Evolutionary conservation across 2,888 invertebrate species (phyloP).

Genomic region (Ectropis crepuscularia): DNA sequence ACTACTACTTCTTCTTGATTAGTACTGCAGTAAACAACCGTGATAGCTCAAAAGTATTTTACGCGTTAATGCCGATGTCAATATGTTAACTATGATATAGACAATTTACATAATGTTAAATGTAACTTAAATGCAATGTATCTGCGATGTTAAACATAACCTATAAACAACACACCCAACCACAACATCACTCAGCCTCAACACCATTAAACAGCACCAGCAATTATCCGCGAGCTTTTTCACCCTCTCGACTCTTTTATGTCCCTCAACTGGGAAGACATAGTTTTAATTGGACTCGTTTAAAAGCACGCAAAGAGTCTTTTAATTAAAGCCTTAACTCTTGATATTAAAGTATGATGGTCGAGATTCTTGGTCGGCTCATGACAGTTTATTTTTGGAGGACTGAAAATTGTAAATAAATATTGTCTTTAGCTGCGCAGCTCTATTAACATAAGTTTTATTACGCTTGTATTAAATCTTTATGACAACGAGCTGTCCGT

Average conservation of each 20-base stretch:
- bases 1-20: too few species aligned
- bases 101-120: too few species aligned
- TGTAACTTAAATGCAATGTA: too few species aligned
- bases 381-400: slow-evolving; percentile 52
- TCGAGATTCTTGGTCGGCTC: slow-evolving; percentile 52
- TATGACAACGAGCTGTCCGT: too few species aligned
- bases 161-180: slow-evolving; percentile 13
- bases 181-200: slow-evolving; percentile 42
- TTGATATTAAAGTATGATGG: slow-evolving; percentile 68
- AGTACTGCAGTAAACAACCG: too few species aligned
- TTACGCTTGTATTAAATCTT: too few species aligned
- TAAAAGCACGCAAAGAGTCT: slow-evolving; percentile 70
- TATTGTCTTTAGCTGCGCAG: too few species aligned
- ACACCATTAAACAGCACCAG: slow-evolving; percentile 65
- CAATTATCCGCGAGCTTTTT: slow-evolving; percentile 69
- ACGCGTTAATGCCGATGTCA: too few species aligned
- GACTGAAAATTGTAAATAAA: background rate
- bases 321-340: slow-evolving; percentile 78
- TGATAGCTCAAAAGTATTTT: too few species aligned
- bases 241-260: slow-evolving; percentile 71
- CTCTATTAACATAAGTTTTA: background rate
- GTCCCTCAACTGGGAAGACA: slow-evolving; percentile 70
- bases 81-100: too few species aligned
- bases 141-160: too few species aligned
- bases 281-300: slow-evolving; percentile 82